These are phyloP conservation scores for Lynx canadensis DNA, from an alignment of 2,113 vertebrate genomes.

Conservation along the genomic window DNA sequence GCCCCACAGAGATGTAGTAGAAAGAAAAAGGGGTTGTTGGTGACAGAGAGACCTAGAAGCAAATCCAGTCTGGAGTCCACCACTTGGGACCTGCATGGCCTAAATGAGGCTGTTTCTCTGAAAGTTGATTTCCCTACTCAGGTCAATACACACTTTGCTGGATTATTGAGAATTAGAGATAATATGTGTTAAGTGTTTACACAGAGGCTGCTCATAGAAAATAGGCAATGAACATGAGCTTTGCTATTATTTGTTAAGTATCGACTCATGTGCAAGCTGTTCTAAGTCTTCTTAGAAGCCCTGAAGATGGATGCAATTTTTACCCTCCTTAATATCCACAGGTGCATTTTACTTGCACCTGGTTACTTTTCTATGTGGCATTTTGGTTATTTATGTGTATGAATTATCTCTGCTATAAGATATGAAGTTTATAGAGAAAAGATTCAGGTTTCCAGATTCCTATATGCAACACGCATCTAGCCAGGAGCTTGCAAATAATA, in stretches of 20 bases:
- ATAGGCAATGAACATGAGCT: background rate
- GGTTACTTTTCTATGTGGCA: background rate
- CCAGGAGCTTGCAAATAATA: background rate
- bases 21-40: background rate
- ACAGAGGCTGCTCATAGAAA: background rate
- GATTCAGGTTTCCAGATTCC: background rate
- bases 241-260: background rate
- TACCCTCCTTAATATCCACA: background rate
- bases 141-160: background rate
- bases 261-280: background rate
- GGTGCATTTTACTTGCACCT: background rate
- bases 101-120: background rate
- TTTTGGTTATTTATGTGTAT: background rate
- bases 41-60: background rate
- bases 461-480: background rate
- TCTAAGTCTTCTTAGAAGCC: background rate
- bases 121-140: background rate
- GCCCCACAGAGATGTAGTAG: accelerated
- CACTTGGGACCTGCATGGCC: background rate
- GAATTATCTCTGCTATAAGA: background rate
- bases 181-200: background rate
- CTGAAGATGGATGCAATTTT: background rate
- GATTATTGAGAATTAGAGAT: background rate
- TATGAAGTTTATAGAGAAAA: background rate
- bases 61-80: background rate